Evolutionary conservation across 2,888 invertebrate genomes (phyloP), one percentile per base, ranked within the genome.

Genomic region (Heliconius hortense): DNA sequence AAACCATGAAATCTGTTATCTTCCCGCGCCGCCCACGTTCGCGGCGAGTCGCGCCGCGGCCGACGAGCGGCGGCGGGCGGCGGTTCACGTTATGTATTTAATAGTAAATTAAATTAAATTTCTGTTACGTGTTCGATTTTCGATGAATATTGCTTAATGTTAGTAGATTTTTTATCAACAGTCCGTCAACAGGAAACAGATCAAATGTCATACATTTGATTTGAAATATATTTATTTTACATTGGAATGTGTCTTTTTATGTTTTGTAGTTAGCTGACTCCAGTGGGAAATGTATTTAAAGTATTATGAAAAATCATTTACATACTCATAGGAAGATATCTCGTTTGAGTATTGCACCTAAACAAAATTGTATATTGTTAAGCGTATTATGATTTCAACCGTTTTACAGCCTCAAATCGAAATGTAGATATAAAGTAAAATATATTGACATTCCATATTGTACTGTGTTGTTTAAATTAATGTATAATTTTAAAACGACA

Each of bases 151-250:
- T 92, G 87, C 91, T 90, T 91, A 91, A 91, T 93, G 92, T 93
- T 92, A 91, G 92, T 92, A 92, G 92, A 92, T 93, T 92, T 93
- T 93, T 93, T 92, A 92, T 91, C 91, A n/a, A n/a, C n/a, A 90
- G 88, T 89, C 90, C 91, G 91, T 92, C 91, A 88, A 90, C 89
- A 86, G 84, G 88, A 88, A 88, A 85, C 91, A 90, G 90, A 89
- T 93, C 93, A 93, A 92, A 93, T 93, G 93, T 93, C 92, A 93
- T 93, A 93, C 93, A 93, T 93, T 93, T 93, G 93, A 90, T 93
- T 92, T 92, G 91, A 93, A 93, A 93, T 93, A 93, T 93, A 93
- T 93, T 93, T 93, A 93, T 92, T 93, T 93, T 91, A 90, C 90
- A 92, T 92, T 91, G 89, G 90, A 90, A 90, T 89, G 88, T 89